phyloP scores from a whole-genome alignment of 2,113 vertebrate genomes.

The Myiopsitta monachus region DNA sequence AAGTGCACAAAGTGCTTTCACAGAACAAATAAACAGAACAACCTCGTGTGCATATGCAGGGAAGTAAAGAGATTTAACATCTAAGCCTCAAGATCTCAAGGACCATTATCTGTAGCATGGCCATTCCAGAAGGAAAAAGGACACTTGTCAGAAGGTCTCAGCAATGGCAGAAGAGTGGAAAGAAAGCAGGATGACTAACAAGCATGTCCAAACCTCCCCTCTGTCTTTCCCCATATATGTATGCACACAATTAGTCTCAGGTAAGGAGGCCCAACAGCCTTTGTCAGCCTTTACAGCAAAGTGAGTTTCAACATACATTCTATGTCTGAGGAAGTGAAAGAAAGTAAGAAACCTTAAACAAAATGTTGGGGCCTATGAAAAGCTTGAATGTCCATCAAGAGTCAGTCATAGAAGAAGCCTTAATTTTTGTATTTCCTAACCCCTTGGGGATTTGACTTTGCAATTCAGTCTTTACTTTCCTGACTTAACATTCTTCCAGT shows the following conservation, averaged over 20 bases:
- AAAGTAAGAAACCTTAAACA: background rate
- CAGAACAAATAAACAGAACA: background rate
- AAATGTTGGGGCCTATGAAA: background rate
- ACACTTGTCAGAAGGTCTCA: background rate
- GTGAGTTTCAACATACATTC: background rate
- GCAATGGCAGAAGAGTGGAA: background rate
- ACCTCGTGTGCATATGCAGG: background rate
- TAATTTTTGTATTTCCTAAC: background rate
- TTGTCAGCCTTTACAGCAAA: background rate
- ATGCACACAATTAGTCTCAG: background rate
- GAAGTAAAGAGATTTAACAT: background rate
- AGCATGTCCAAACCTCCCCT: background rate
- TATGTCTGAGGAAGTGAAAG: background rate
- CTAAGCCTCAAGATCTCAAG: background rate
- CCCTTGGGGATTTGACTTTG: background rate
- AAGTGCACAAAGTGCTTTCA: background rate
- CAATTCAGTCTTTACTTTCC: background rate
- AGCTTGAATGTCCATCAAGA: background rate
- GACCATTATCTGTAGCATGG: background rate
- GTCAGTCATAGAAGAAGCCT: background rate
- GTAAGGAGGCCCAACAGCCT: background rate
- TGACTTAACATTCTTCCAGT: background rate
- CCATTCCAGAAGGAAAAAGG: background rate
- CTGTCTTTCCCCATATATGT: accelerated
- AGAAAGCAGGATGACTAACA: background rate